These are phyloP conservation scores for Spodoptera picta DNA, from an alignment of 2,888 invertebrate species.

Conservation along the genomic window DNA sequence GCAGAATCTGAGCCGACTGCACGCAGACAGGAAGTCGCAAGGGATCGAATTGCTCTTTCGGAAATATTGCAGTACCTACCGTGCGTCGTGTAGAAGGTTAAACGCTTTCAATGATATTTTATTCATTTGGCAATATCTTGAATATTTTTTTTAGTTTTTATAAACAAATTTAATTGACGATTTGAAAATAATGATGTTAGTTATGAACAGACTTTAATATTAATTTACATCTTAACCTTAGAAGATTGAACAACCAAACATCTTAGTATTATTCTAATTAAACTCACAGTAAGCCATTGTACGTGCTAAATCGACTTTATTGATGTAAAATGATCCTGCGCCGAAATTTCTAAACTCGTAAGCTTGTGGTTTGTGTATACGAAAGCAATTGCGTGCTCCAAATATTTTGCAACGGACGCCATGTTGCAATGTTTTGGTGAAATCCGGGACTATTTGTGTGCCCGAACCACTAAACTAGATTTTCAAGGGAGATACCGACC, in stretches of 20 bases:
- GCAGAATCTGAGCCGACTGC: conserved; percentile 56
- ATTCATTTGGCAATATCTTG: conserved; percentile 1
- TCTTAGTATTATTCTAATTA: conserved; percentile 3
- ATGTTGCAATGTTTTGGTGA: conserved; percentile 15
- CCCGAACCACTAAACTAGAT: too few relatives aligned
- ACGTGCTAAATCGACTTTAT: conserved; percentile 22
- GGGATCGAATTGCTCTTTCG: conserved; percentile 58
- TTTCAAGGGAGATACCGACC: too few relatives aligned
- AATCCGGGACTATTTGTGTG: conserved; percentile 6
- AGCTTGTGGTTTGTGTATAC: conserved; percentile 30
- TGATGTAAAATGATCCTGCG: conserved; percentile 42
- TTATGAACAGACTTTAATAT: not conserved
- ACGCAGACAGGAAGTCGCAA: conserved; percentile 66
- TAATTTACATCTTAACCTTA: conserved; percentile 23
- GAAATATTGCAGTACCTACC: conserved; percentile 9
- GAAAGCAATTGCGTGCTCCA: conserved; percentile 43
- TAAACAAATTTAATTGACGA: not conserved
- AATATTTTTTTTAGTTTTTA: too few relatives aligned
- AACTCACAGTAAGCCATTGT: conserved; percentile 10
- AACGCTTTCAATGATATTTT: conserved; percentile 10
- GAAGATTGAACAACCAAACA: conserved; percentile 23
- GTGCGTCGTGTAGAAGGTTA: too few relatives aligned
- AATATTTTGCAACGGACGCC: conserved; percentile 51
- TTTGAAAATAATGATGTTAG: not conserved
- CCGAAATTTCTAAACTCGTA: conserved; percentile 29